These are phyloP conservation scores for Epinephelus awoara DNA, from an alignment of 2,797 vertebrate genomes.

Conservation along the genomic window DNA sequence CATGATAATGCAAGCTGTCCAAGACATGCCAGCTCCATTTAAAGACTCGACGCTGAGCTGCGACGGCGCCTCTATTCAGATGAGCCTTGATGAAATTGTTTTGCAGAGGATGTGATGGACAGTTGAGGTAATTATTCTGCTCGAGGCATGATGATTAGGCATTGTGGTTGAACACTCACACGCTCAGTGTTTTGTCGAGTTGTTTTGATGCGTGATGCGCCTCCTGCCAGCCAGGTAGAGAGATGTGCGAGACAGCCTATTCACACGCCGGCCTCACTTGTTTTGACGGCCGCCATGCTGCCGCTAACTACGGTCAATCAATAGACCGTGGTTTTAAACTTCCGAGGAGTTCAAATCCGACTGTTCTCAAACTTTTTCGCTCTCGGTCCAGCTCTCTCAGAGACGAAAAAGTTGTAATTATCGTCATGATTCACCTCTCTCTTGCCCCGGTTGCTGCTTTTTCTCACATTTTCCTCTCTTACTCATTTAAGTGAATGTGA, in stretches of 20 bases:
- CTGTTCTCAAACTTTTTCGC: constrained; percentile 24
- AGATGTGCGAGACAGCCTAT: constrained; percentile 50
- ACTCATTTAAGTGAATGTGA: constrained; percentile 2
- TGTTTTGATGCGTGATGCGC: constrained; percentile 51
- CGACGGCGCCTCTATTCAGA: constrained; percentile 47
- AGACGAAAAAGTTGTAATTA: background rate
- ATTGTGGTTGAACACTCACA: constrained; percentile 46
- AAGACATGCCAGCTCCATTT: constrained; percentile 45
- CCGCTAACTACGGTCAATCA: constrained; percentile 51
- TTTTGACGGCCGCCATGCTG: constrained; percentile 45
- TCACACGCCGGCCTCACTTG: constrained; percentile 20
- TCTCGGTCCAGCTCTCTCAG: background rate
- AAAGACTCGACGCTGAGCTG: constrained; percentile 23
- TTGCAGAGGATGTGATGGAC: constrained; percentile 71
- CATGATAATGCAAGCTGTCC: constrained; percentile 51
- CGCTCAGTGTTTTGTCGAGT: constrained; percentile 24
- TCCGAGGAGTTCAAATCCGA: constrained; percentile 9
- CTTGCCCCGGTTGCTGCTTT: background rate
- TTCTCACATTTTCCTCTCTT: background rate
- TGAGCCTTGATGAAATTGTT: constrained; percentile 55
- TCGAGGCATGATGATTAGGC: constrained; percentile 62
- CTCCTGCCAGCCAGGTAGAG: constrained; percentile 46
- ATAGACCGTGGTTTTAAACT: constrained; percentile 29
- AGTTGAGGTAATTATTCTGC: constrained; percentile 66
- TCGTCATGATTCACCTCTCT: background rate